Evolutionary conservation across 1,140 invertebrate species (phyloP).

Genomic region (Caligus rogercresseyi): DNA sequence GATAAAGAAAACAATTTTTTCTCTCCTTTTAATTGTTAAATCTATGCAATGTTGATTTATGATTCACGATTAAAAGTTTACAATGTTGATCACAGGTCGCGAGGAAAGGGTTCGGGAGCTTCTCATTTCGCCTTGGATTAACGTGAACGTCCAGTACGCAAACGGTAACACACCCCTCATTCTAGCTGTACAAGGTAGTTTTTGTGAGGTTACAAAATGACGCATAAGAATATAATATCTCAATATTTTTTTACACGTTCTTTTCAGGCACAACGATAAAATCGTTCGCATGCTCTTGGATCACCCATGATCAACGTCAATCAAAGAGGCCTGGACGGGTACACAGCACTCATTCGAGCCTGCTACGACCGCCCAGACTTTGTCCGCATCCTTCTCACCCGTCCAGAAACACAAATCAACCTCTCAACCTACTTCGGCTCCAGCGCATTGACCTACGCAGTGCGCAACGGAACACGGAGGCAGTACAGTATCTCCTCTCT

Average conservation of each 20-base stretch:
- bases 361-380: slow-evolving; percentile 9
- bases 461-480: slow-evolving; percentile 5
- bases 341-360: slow-evolving; percentile 20
- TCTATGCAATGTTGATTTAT: no score
- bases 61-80: neutral
- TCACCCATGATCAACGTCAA: slow-evolving; percentile 10
- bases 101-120: slow-evolving; percentile 7
- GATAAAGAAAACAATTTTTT: no score
- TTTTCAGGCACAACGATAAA: slow-evolving; percentile 8
- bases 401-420: slow-evolving; percentile 7
- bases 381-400: slow-evolving; percentile 4
- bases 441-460: slow-evolving; percentile 16
- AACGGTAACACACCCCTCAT: slow-evolving; percentile 18
- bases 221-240: neutral
- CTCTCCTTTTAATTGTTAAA: no score
- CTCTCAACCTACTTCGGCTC: slow-evolving; percentile 15
- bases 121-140: slow-evolving; percentile 6
- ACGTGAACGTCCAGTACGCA: slow-evolving; percentile 11
- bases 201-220: neutral
- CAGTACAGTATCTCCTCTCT: slow-evolving; percentile 7
- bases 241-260: neutral
- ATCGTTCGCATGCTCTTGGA: slow-evolving; percentile 8
- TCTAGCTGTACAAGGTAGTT: slow-evolving; percentile 15
- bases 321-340: slow-evolving; percentile 17
- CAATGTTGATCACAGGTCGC: neutral